Evolutionary conservation across 2,113 vertebrate species (phyloP).

Genomic region (Rhizomys pruinosus): DNA sequence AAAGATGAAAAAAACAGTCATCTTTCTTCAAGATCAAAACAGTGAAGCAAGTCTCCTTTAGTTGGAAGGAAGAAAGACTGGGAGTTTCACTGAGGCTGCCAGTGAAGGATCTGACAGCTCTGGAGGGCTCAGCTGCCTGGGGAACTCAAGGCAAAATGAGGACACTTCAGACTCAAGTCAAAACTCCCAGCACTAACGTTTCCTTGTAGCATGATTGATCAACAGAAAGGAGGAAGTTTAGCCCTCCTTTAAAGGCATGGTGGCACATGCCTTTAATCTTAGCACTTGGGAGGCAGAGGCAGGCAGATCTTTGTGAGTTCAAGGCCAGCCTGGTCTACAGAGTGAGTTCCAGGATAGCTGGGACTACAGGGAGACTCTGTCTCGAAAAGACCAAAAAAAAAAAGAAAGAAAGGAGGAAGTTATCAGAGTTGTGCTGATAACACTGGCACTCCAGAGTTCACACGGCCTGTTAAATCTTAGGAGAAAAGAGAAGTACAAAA

Average conservation of each 20-base stretch:
- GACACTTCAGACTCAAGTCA: neutral
- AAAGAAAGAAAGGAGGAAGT: neutral
- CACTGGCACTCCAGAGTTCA: neutral
- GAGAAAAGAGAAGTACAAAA: neutral
- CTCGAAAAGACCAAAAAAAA: too few species aligned
- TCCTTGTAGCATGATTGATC: neutral
- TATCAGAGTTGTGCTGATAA: neutral
- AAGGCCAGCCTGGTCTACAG: too few species aligned
- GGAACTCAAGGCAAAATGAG: neutral
- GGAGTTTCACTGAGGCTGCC: neutral
- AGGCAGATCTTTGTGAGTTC: too few species aligned
- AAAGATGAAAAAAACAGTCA: neutral
- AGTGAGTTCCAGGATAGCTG: too few species aligned
- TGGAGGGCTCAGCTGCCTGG: neutral
- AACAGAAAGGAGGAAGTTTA: neutral
- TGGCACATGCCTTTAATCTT: too few species aligned
- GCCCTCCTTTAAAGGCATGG: too few species aligned
- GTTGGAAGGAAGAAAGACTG: neutral
- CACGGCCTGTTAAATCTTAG: neutral
- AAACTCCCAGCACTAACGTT: neutral
- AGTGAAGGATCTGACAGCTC: neutral
- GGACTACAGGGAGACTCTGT: too few species aligned
- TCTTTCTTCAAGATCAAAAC: constrained; percentile 2
- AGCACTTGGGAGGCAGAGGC: too few species aligned
- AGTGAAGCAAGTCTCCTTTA: neutral